phyloP scores from a whole-genome alignment of 2,797 vertebrate genomes.

The Hapalemur alaotrensis region DNA sequence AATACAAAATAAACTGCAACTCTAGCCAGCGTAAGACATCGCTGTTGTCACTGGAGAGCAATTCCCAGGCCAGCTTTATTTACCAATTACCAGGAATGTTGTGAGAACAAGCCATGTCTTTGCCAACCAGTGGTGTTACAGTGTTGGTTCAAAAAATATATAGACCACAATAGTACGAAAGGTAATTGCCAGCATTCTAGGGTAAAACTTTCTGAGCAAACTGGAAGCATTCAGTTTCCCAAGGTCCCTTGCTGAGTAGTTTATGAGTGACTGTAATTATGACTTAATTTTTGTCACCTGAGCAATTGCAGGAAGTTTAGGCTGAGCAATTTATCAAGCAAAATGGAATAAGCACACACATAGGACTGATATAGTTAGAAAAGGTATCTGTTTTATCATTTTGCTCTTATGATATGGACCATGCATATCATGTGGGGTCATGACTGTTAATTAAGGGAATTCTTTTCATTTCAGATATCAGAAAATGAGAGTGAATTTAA shows the following conservation, averaged over 20 bases:
- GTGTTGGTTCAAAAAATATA: background rate
- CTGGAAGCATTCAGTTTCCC: background rate
- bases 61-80: background rate
- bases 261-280: background rate
- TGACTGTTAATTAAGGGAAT: background rate
- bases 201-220: background rate
- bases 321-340: background rate
- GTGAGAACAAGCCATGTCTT: background rate
- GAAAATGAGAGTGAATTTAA: background rate
- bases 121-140: background rate
- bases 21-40: background rate
- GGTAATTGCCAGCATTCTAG: background rate
- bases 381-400: background rate
- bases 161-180: background rate
- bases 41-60: background rate
- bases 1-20: background rate
- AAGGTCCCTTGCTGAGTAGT: background rate
- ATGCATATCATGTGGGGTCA: background rate
- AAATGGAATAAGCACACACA: background rate
- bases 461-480: background rate
- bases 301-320: background rate
- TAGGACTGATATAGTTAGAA: background rate
- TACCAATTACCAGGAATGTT: background rate
- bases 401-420: background rate
- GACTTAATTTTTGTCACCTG: background rate